Evolutionary conservation across 2,888 invertebrate species (phyloP).

Genomic region (Diaphora mendica): DNA sequence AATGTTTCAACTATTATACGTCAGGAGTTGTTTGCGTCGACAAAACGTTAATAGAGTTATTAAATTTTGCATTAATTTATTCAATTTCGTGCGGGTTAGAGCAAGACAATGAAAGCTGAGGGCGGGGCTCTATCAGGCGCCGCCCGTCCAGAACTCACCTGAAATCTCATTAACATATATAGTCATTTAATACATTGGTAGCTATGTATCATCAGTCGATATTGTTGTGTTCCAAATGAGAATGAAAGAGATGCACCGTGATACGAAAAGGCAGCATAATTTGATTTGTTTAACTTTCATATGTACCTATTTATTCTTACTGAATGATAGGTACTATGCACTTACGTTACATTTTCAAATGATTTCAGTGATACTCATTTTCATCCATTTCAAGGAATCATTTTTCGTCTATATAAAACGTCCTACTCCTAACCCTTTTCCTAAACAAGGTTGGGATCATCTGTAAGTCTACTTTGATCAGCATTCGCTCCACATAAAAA

Average conservation of each 20-base stretch:
- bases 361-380: no score
- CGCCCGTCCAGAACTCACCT: slow-evolving; percentile 76
- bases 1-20: slow-evolving; percentile 74
- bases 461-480: no score
- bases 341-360: no score
- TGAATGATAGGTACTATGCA: neutral
- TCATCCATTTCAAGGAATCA: no score
- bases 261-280: neutral
- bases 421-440: no score
- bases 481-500: no score
- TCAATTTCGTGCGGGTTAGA: slow-evolving; percentile 73
- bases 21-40: slow-evolving; percentile 80
- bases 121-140: slow-evolving; percentile 69
- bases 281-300: neutral
- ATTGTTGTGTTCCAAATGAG: slow-evolving; percentile 27
- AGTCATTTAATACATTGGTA: slow-evolving; percentile 43
- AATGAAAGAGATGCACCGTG: slow-evolving; percentile 36
- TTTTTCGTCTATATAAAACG: no score
- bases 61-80: slow-evolving; percentile 85
- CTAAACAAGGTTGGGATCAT: no score
- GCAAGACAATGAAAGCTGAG: slow-evolving; percentile 76
- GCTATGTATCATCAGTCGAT: slow-evolving; percentile 52
- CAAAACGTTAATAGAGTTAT: slow-evolving; percentile 82
- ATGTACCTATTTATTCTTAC: neutral
- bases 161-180: slow-evolving; percentile 66